A percentile compares a stretch with the other conserved stretches of the same genome.
These are phyloP conservation scores for Chalcis sispes DNA, from an alignment of 2,888 invertebrate species.

Conservation along the genomic window DNA sequence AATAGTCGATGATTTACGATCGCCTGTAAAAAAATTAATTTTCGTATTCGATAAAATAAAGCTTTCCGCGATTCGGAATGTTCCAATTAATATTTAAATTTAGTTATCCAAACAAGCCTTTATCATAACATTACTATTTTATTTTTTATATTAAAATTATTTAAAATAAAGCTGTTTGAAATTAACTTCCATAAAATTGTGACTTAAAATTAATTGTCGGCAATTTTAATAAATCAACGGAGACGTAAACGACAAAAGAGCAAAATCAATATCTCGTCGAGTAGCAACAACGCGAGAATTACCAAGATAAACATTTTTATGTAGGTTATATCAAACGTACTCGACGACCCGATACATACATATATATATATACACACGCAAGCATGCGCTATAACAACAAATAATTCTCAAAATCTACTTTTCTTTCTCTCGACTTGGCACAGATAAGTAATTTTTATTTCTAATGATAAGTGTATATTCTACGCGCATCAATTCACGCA, in stretches of 20 bases:
- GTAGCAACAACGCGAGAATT: conserved; percentile 12
- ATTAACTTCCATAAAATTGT: too few species aligned
- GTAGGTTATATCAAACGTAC: background rate
- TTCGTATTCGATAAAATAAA: too few species aligned
- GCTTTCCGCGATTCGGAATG: too few species aligned
- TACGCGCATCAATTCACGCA: conserved; percentile 8
- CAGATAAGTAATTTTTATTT: background rate
- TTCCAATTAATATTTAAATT: too few species aligned
- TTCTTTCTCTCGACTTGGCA: background rate
- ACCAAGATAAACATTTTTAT: conserved; percentile 34
- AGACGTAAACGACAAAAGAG: background rate
- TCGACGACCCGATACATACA: background rate
- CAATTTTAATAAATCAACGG: conserved; percentile 20
- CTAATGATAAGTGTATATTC: background rate
- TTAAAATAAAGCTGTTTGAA: too few species aligned
- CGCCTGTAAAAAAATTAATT: too few species aligned
- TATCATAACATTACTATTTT: too few species aligned
- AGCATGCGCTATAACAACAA: conserved; percentile 15
- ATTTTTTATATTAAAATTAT: too few species aligned
- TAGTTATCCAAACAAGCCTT: too few species aligned
- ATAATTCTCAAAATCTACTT: conserved; percentile 28
- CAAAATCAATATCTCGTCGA: conserved; percentile 11
- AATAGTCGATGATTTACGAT: too few species aligned
- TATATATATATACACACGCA: background rate
- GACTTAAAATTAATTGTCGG: background rate